Percentiles rank a stretch among this genome's conserved stretches.
These are phyloP conservation scores for Linyphia triangularis DNA, from an alignment of 2,888 invertebrate genomes.

Conservation along the genomic window DNA sequence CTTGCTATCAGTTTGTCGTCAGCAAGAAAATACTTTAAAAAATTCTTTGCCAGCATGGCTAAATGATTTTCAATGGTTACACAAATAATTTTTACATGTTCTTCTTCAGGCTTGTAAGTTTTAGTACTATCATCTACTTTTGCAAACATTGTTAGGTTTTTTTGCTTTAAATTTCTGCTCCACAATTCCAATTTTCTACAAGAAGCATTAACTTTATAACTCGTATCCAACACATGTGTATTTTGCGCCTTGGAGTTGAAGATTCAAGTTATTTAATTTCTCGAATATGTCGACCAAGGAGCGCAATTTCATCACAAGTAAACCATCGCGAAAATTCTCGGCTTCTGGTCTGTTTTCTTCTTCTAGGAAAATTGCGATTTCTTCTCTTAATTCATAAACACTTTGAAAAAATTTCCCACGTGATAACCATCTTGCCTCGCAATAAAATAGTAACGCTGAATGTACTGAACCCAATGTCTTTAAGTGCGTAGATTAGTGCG, in stretches of 20 bases:
- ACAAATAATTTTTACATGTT: no score
- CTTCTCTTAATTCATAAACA: no score
- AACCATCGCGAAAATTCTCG: conserved; percentile 21
- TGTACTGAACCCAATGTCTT: no score
- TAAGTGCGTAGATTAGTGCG: no score
- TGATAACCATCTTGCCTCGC: no score
- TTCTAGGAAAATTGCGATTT: conserved; percentile 18
- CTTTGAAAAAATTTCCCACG: no score
- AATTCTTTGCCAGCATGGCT: no score
- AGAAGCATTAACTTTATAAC: conserved; percentile 41
- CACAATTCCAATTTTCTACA: conserved; percentile 56
- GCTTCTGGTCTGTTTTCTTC: conserved; percentile 15
- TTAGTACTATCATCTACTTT: no score
- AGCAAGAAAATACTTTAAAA: neutral
- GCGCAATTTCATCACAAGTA: conserved; percentile 35
- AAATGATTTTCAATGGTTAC: no score
- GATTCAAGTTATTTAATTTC: conserved; percentile 58
- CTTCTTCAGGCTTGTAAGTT: no score
- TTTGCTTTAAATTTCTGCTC: conserved; percentile 58
- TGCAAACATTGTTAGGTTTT: no score
- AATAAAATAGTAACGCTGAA: no score
- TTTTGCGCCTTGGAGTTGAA: conserved; percentile 36
- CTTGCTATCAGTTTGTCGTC: conserved; percentile 61
- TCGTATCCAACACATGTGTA: neutral
- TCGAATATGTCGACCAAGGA: conserved; percentile 49